These are phyloP conservation scores for Hypercompe scribonia DNA, from an alignment of 2,888 invertebrate species.

Conservation along the genomic window DNA sequence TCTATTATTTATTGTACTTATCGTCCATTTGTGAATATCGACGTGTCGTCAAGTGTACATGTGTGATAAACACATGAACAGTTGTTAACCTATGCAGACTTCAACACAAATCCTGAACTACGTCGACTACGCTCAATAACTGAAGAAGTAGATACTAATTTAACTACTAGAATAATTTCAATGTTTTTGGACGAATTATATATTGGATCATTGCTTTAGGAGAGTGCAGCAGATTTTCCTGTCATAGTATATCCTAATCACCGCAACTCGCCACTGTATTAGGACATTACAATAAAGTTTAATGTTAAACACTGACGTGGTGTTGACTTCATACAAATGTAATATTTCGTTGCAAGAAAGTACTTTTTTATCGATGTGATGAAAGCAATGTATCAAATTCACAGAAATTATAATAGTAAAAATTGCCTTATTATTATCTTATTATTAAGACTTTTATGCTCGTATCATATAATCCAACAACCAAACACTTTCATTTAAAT, in stretches of 20 bases:
- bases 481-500: no score
- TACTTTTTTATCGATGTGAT: no score
- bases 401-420: no score
- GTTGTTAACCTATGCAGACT: background rate
- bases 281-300: background rate
- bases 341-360: no score
- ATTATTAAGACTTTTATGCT: no score
- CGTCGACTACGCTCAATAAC: background rate
- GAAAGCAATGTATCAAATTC: no score
- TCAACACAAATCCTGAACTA: background rate
- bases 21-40: background rate
- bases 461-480: no score
- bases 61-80: background rate
- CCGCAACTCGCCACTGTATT: background rate
- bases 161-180: background rate
- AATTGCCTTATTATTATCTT: no score
- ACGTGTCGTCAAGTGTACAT: background rate
- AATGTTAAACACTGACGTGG: background rate
- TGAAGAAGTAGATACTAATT: background rate
- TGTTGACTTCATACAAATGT: no score
- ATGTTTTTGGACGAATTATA: background rate
- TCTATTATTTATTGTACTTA: background rate
- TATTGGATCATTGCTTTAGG: no score
- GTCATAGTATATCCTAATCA: background rate
- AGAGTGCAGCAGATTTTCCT: background rate